These are phyloP conservation scores for Petrocephalus schoutedeni DNA, from an alignment of 2,797 vertebrate species.

Conservation along the genomic window DNA sequence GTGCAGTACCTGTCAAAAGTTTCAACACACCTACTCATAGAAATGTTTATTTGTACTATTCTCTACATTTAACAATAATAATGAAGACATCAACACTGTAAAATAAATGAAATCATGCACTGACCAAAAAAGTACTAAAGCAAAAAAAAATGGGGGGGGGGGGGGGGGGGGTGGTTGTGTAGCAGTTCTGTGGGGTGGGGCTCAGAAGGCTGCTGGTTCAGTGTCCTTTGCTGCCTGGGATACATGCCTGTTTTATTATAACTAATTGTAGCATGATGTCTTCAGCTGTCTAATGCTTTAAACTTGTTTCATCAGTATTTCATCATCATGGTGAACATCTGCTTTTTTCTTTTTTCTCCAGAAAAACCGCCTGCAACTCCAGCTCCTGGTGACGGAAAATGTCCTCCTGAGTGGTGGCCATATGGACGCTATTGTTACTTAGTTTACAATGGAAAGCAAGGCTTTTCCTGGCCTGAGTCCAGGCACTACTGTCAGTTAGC, in stretches of 20 bases:
- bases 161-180: no score
- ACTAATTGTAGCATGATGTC: background rate
- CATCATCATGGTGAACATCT: background rate
- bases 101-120: background rate
- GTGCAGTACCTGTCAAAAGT: background rate
- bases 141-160: background rate
- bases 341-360: slow-evolving; percentile 33
- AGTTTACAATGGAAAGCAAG: slow-evolving; percentile 44
- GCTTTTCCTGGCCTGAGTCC: slow-evolving; percentile 61
- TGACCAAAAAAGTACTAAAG: background rate
- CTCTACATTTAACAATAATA: background rate
- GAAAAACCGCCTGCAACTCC: slow-evolving; percentile 60
- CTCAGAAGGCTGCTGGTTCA: background rate
- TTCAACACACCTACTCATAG: background rate
- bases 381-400: slow-evolving; percentile 54
- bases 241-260: no score
- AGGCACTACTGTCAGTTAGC: slow-evolving; percentile 48
- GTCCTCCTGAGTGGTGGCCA: slow-evolving; percentile 32
- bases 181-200: background rate
- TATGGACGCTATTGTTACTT: slow-evolving; percentile 62
- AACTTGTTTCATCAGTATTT: background rate
- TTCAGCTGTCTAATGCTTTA: background rate
- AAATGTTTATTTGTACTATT: background rate
- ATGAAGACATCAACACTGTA: background rate
- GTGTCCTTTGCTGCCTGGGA: no score